Percentiles rank a stretch among this genome's conserved stretches.
phyloP scores from a whole-genome alignment of 2,113 vertebrate genomes.

The Ammodytes dubius region DNA sequence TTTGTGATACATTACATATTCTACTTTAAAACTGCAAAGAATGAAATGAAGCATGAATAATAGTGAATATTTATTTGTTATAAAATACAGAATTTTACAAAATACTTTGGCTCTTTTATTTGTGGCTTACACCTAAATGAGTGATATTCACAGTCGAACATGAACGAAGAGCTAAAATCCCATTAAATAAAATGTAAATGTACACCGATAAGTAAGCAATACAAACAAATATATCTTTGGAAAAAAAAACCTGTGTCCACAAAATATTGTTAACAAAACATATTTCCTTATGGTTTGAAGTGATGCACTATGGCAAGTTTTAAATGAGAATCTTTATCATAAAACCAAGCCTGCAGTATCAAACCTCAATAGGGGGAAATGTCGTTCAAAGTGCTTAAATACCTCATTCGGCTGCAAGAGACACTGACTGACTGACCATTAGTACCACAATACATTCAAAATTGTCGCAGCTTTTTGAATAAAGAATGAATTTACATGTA shows the following conservation, averaged over 20 bases:
- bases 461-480: constrained; percentile 57
- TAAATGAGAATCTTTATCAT: constrained; percentile 50
- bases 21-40: constrained; percentile 7
- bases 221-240: constrained; percentile 69
- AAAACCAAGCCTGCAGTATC: constrained; percentile 65
- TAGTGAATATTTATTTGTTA: constrained; percentile 80
- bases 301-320: constrained; percentile 55
- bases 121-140: constrained; percentile 70
- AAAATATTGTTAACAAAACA: constrained; percentile 77
- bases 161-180: constrained; percentile 61
- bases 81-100: constrained; percentile 80
- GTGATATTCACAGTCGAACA: constrained; percentile 74
- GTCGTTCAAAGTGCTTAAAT: constrained; percentile 79
- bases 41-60: constrained; percentile 29
- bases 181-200: constrained; percentile 64
- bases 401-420: constrained; percentile 59
- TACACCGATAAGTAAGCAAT: constrained; percentile 55
- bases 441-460: constrained; percentile 81
- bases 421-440: constrained; percentile 61
- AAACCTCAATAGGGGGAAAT: constrained; percentile 64
- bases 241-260: constrained; percentile 43
- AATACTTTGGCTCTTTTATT: constrained; percentile 81
- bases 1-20: neutral
- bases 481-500: constrained; percentile 38
- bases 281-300: constrained; percentile 49